Evolutionary conservation across 1,140 invertebrate genomes (phyloP).

Genomic region (Plectrocnemia conspersa): DNA sequence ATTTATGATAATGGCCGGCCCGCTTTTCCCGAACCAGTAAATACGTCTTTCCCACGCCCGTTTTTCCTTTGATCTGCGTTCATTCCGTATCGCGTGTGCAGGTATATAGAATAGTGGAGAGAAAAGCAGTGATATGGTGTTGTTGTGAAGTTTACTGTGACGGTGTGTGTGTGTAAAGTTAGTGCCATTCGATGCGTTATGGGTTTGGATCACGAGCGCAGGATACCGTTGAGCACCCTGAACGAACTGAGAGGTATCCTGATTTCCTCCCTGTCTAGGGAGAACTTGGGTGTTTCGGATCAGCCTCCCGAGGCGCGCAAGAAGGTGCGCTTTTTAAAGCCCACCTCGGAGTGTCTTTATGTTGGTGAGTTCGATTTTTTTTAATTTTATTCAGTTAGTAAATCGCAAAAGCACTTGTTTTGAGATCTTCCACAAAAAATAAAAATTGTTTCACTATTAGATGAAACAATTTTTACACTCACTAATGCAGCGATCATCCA

Average conservation of each 20-base stretch:
- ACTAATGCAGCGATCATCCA: no score
- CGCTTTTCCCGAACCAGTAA: no score
- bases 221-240: constrained; percentile 52
- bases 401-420: no score
- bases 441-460: no score
- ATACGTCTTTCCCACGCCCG: no score
- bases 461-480: no score
- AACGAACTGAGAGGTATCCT: constrained; percentile 56
- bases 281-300: constrained; percentile 54
- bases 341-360: no score
- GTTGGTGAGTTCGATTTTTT: constrained; percentile 20
- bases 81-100: background rate
- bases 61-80: constrained; percentile 11
- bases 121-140: background rate
- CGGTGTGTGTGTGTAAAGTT: background rate
- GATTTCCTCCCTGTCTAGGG: constrained; percentile 55
- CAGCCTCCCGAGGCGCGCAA: constrained; percentile 40
- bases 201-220: constrained; percentile 48
- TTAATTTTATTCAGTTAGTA: no score
- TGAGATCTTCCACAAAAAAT: no score
- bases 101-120: background rate
- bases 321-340: constrained; percentile 41
- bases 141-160: background rate
- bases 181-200: constrained; percentile 33
- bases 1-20: no score